Percentiles rank a stretch among this genome's conserved stretches.
phyloP scores from a whole-genome alignment of 2,888 invertebrate species.

The Dryadula phaetusa region DNA sequence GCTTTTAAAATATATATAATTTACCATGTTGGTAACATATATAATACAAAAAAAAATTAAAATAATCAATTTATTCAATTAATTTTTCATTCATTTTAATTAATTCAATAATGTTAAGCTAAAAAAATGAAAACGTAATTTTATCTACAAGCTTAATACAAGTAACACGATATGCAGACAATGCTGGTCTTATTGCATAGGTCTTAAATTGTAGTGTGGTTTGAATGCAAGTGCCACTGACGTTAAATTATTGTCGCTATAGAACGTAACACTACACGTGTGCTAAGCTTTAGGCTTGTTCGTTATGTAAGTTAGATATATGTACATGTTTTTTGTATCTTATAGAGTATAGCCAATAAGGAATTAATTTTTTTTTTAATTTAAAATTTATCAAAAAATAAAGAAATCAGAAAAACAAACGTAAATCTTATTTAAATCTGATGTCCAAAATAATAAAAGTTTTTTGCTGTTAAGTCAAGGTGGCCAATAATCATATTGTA shows the following conservation, averaged over 20 bases:
- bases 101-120: not conserved
- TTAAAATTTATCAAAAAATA: no score
- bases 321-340: slow-evolving; percentile 47
- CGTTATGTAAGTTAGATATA: slow-evolving; percentile 58
- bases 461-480: no score
- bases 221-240: slow-evolving; percentile 81
- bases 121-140: slow-evolving; percentile 36
- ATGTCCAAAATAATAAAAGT: no score
- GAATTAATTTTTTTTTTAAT: no score
- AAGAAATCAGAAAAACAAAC: no score
- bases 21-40: no score
- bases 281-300: slow-evolving; percentile 67
- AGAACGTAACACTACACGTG: slow-evolving; percentile 76
- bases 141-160: slow-evolving; percentile 69
- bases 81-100: no score
- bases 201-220: slow-evolving; percentile 82
- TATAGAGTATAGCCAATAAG: not conserved
- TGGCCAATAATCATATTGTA: no score
- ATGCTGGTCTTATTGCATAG: slow-evolving; percentile 80
- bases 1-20: no score
- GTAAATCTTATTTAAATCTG: no score
- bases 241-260: slow-evolving; percentile 81
- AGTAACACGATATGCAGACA: slow-evolving; percentile 78
- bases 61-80: no score
- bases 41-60: no score